phyloP scores from a whole-genome alignment of 92 coral and sea anemone genomes.

The Plumapathes pennacea region DNA sequence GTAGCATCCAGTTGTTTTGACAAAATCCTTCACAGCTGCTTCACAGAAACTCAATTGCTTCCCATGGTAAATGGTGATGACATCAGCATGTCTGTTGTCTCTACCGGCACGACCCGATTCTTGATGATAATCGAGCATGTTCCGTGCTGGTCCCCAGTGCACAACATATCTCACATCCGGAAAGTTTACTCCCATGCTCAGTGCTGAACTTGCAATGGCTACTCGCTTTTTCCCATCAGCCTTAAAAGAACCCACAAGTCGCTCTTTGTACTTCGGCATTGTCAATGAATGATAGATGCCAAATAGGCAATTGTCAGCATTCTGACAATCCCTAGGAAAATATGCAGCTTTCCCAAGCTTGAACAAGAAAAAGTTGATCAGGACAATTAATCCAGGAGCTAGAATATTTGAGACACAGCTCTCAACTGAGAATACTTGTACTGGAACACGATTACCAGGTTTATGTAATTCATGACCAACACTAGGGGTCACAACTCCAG shows the following conservation, averaged over 20 bases:
- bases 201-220: constrained; percentile 26
- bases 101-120: constrained; percentile 35
- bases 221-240: constrained; percentile 10
- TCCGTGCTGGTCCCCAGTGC: constrained; percentile 47
- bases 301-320: constrained; percentile 24
- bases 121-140: constrained; percentile 24
- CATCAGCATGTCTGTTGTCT: constrained; percentile 18
- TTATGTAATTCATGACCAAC: too few species aligned
- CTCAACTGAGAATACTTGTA: too few species aligned
- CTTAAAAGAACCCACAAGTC: constrained; percentile 18
- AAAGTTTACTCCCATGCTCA: constrained; percentile 40
- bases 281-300: constrained; percentile 52
- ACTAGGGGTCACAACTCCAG: constrained; percentile 10
- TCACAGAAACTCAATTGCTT: constrained; percentile 47
- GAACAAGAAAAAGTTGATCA: constrained; percentile 21
- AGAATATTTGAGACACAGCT: too few species aligned
- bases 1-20: constrained; percentile 36
- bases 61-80: constrained; percentile 37
- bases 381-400: too few species aligned
- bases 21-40: constrained; percentile 42
- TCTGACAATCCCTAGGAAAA: constrained; percentile 12
- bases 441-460: too few species aligned
- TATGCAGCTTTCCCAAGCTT: constrained; percentile 32
- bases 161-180: constrained; percentile 25
- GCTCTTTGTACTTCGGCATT: constrained; percentile 28